A percentile compares a stretch with the other conserved stretches of the same genome.
Conservation (phyloP, 2,888 invertebrate genomes). For the Stenolophus ochropezus region DNA sequence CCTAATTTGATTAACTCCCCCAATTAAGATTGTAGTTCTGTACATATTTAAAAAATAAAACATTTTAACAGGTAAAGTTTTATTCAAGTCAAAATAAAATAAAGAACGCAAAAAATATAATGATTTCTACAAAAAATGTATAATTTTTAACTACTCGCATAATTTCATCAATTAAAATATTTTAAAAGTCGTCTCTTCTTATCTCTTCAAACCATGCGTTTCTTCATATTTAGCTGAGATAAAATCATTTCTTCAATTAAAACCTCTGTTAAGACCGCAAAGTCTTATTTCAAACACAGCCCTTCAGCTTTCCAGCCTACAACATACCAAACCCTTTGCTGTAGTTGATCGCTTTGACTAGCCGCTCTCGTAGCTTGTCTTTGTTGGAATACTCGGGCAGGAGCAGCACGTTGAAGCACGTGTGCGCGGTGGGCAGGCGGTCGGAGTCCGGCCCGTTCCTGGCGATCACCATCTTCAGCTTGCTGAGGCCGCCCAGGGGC, state of each 20-base stretch:
- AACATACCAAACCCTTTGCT: constrained; percentile 98
- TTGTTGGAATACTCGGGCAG: constrained; percentile 91
- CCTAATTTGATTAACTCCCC: too few species aligned
- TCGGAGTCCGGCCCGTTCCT: constrained; percentile 95
- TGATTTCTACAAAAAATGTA: too few species aligned
- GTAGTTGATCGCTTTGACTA: constrained; percentile 95
- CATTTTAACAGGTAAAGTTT: neutral
- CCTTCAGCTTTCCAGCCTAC: constrained; percentile 70
- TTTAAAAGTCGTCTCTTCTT: too few species aligned
- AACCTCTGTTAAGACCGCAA: neutral
- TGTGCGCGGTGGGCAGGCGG: constrained; percentile 94
- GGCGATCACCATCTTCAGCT: constrained; percentile 91
- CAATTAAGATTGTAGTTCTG: too few species aligned
- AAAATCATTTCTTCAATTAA: neutral
- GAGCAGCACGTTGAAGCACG: constrained; percentile 95
- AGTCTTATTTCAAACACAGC: neutral
- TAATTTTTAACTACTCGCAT: too few species aligned
- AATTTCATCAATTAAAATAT: too few species aligned
- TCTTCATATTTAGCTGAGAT: neutral
- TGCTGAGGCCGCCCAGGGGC: constrained; percentile 92
- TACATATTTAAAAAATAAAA: neutral
- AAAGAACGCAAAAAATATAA: too few species aligned
- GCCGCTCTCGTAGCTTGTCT: constrained; percentile 90
- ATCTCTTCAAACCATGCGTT: too few species aligned
- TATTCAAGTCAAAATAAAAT: too few species aligned